Conservation (phyloP, 2,888 invertebrate species). For the Microdon myrmicae region DNA sequence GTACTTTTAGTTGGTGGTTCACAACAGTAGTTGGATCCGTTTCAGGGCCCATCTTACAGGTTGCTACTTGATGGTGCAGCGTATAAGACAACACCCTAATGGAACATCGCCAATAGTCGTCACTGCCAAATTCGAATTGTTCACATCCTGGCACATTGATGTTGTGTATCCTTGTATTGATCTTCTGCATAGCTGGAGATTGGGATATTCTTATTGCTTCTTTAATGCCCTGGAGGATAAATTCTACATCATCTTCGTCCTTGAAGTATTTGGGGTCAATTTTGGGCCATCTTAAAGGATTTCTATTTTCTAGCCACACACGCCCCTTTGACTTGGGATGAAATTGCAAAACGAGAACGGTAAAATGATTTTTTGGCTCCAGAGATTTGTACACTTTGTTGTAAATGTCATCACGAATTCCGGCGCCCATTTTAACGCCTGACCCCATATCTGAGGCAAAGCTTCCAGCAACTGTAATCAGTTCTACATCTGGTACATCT, state of each 20-base stretch:
- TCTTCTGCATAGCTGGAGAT: conserved; percentile 72
- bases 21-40: conserved; percentile 74
- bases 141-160: conserved; percentile 70
- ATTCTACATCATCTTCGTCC: conserved; percentile 67
- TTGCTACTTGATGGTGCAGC: conserved; percentile 75
- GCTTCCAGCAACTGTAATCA: conserved; percentile 74
- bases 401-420: conserved; percentile 70
- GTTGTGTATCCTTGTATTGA: conserved; percentile 70
- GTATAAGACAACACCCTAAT: conserved; percentile 72
- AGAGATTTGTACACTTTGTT: conserved; percentile 70
- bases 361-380: conserved; percentile 70
- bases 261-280: conserved; percentile 73
- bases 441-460: conserved; percentile 72
- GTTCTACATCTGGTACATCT: conserved; percentile 75
- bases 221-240: conserved; percentile 72
- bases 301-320: conserved; percentile 73
- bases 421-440: conserved; percentile 69
- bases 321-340: conserved; percentile 80
- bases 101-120: conserved; percentile 79
- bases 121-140: conserved; percentile 68
- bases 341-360: conserved; percentile 75
- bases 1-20: conserved; percentile 72
- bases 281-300: conserved; percentile 72
- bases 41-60: conserved; percentile 78
- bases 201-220: conserved; percentile 71